These are phyloP conservation scores for Euproctis similis DNA, from an alignment of 2,888 invertebrate genomes.

Conservation along the genomic window DNA sequence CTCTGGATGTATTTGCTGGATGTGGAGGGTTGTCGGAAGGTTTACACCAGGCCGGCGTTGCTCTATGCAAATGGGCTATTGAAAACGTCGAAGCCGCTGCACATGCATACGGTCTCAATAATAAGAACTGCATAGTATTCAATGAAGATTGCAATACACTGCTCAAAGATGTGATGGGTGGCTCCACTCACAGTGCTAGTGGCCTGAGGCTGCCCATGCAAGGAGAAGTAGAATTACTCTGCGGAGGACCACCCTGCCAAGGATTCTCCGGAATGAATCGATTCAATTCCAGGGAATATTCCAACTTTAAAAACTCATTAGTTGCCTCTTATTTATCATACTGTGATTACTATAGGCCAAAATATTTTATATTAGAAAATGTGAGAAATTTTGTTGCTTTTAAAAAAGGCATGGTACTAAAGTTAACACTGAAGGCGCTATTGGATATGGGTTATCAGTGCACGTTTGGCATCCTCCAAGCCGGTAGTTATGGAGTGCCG, in stretches of 20 bases:
- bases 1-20: conserved; percentile 90
- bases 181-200: conserved; percentile 60
- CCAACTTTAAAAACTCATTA: conserved; percentile 89
- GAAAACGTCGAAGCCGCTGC: conserved; percentile 87
- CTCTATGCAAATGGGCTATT: conserved; percentile 86
- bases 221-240: conserved; percentile 88
- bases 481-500: conserved; percentile 89
- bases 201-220: conserved; percentile 80
- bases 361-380: conserved; percentile 89
- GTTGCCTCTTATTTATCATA: conserved; percentile 88
- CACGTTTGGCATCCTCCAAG: conserved; percentile 89
- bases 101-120: conserved; percentile 85
- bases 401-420: conserved; percentile 87
- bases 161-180: conserved; percentile 80
- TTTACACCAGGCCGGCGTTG: conserved; percentile 80
- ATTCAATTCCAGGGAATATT: conserved; percentile 89
- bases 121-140: conserved; percentile 83
- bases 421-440: conserved; percentile 84
- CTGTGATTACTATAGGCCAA: conserved; percentile 90
- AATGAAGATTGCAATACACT: conserved; percentile 88
- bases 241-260: conserved; percentile 93
- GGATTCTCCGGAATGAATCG: conserved; percentile 94
- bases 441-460: conserved; percentile 91
- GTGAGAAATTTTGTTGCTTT: conserved; percentile 91
- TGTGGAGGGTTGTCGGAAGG: conserved; percentile 89